phyloP scores from a whole-genome alignment of 1,140 invertebrate species.

The Antheraea pernyi region DNA sequence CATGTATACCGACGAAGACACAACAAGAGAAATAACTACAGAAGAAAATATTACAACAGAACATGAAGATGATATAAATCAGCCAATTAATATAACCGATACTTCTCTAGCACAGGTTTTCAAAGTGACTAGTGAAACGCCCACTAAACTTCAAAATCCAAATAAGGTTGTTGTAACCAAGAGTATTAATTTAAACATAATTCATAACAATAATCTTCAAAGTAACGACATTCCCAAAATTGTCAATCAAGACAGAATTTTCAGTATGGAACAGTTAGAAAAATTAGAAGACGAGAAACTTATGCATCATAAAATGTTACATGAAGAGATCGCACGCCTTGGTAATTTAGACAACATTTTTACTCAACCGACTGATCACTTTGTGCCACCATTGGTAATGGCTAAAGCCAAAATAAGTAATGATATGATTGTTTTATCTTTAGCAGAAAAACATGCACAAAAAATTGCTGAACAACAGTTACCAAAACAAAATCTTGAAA shows the following conservation, averaged over 20 bases:
- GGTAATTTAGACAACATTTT: constrained; percentile 72
- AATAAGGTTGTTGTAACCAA: constrained; percentile 39
- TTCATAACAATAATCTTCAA: constrained; percentile 51
- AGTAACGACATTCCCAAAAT: constrained; percentile 58
- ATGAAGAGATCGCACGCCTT: constrained; percentile 60
- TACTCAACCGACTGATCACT: constrained; percentile 75
- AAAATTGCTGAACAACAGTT: constrained; percentile 53
- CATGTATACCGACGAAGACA: constrained; percentile 47
- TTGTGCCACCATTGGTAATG: constrained; percentile 76
- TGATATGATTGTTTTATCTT: constrained; percentile 74
- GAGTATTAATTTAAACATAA: constrained; percentile 41
- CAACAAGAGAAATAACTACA: constrained; percentile 40
- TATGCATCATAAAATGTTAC: constrained; percentile 62
- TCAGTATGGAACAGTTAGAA: constrained; percentile 42
- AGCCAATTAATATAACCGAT: constrained; percentile 31
- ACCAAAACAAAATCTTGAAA: constrained; percentile 30
- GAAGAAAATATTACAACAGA: constrained; percentile 52
- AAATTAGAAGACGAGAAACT: constrained; percentile 63
- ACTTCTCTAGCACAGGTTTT: constrained; percentile 28
- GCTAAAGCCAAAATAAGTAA: constrained; percentile 74
- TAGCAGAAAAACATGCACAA: constrained; percentile 74
- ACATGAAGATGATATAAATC: constrained; percentile 45
- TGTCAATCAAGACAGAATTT: constrained; percentile 37
- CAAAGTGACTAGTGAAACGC: constrained; percentile 23
- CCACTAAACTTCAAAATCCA: constrained; percentile 22